Evolutionary conservation across 2,797 vertebrate genomes (phyloP).

Genomic region (Myotis planiceps): DNA sequence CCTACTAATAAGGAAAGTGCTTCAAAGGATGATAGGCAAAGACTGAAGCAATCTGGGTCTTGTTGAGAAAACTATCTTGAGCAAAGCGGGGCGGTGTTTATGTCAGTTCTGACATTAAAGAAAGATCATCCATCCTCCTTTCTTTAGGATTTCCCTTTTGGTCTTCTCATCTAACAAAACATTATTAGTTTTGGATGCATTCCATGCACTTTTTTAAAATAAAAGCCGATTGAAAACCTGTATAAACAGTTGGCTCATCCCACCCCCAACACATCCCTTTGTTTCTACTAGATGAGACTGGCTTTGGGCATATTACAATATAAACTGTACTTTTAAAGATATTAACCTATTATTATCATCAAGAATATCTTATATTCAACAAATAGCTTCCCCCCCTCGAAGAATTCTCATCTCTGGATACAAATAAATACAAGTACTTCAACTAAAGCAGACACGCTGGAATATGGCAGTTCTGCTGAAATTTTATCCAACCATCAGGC

Average conservation of each 20-base stretch:
- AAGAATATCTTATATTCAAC: conserved; percentile 30
- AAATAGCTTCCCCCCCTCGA: conserved; percentile 37
- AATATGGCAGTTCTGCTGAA: background rate
- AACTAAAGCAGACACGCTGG: background rate
- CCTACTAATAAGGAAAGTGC: conserved; percentile 79
- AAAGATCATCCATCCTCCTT: conserved; percentile 84
- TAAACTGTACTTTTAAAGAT: conserved; percentile 32
- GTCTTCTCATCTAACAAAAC: conserved; percentile 81
- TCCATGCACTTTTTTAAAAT: conserved; percentile 82
- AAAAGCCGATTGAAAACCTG: conserved; percentile 82
- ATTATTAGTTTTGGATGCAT: conserved; percentile 83
- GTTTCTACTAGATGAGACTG: conserved; percentile 70
- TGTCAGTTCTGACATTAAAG: conserved; percentile 86
- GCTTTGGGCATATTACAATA: conserved; percentile 57
- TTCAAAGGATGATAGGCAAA: conserved; percentile 85
- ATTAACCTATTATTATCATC: background rate
- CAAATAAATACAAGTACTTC: background rate
- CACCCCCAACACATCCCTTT: conserved; percentile 66
- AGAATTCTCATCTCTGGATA: background rate
- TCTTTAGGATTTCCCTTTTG: conserved; percentile 81
- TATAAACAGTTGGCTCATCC: conserved; percentile 71
- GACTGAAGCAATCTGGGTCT: conserved; percentile 85
- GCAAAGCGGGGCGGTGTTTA: conserved; percentile 79
- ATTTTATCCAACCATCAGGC: background rate
- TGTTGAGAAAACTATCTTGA: conserved; percentile 86